A percentile compares a stretch with the other conserved stretches of the same genome.
phyloP scores from a whole-genome alignment of 2,888 invertebrate genomes.

The Callyntrura guangdongensis region DNA sequence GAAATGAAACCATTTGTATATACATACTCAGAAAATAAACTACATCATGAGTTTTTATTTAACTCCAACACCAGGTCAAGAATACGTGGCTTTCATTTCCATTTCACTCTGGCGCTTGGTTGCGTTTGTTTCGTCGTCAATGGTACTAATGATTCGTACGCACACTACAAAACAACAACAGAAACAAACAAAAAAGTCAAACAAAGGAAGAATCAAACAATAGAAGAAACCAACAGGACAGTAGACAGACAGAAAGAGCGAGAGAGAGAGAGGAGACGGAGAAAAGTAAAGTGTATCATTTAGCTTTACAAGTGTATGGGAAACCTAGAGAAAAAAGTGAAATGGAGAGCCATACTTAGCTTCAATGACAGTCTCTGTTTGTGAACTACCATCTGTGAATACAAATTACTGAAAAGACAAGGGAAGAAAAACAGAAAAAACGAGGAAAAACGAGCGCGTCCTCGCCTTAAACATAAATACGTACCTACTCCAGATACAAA shows the following conservation, averaged over 20 bases:
- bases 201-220: not conserved
- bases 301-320: constrained; percentile 14
- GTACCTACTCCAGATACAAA: not conserved
- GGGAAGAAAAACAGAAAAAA: constrained; percentile 14
- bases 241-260: not conserved
- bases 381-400: constrained; percentile 65
- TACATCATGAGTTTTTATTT: no score
- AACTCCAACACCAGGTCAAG: no score
- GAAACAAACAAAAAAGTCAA: not conserved
- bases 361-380: constrained; percentile 62
- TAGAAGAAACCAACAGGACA: not conserved
- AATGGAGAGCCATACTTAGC: constrained; percentile 51
- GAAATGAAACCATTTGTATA: no score
- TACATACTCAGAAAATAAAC: no score
- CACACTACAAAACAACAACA: constrained; percentile 29
- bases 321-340: constrained; percentile 8
- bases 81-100: no score
- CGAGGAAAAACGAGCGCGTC: constrained; percentile 1
- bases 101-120: no score
- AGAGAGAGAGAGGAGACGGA: constrained; percentile 15
- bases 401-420: constrained; percentile 69
- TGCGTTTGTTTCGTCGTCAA: constrained; percentile 29
- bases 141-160: constrained; percentile 63
- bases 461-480: not conserved
- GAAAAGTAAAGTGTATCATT: constrained; percentile 33